phyloP scores from a whole-genome alignment of 2,113 vertebrate species.

The Nothocercus nigrocapillus region DNA sequence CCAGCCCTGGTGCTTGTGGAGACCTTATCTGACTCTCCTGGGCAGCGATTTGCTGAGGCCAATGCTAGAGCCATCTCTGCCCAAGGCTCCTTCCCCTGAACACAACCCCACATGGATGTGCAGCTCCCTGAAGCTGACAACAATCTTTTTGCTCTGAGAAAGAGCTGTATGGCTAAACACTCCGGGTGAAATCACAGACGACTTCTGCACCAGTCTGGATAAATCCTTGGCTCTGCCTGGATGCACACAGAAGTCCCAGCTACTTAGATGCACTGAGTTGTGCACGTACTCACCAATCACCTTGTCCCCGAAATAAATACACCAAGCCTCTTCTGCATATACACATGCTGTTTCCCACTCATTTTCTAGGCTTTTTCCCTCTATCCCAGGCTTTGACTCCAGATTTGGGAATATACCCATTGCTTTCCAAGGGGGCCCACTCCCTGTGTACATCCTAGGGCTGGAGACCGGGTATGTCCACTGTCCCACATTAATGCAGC shows the following conservation, averaged over 20 bases:
- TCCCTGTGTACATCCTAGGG: neutral
- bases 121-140: neutral
- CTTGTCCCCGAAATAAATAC: neutral
- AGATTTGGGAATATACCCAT: too few relatives aligned
- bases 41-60: neutral
- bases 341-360: too few relatives aligned
- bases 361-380: too few relatives aligned
- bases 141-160: neutral
- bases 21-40: constrained; percentile 7
- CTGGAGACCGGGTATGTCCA: too few relatives aligned
- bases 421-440: neutral
- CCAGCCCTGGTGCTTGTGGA: neutral
- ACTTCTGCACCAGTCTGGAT: fast-evolving
- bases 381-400: too few relatives aligned
- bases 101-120: neutral
- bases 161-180: neutral
- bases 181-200: neutral
- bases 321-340: too few relatives aligned
- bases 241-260: fast-evolving
- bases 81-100: neutral
- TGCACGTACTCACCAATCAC: too few relatives aligned
- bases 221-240: neutral
- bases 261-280: neutral
- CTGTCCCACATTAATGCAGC: too few relatives aligned
- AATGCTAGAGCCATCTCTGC: neutral